Evolutionary conservation across 2,797 vertebrate genomes (phyloP).

Genomic region (Sebastes diploproa): DNA sequence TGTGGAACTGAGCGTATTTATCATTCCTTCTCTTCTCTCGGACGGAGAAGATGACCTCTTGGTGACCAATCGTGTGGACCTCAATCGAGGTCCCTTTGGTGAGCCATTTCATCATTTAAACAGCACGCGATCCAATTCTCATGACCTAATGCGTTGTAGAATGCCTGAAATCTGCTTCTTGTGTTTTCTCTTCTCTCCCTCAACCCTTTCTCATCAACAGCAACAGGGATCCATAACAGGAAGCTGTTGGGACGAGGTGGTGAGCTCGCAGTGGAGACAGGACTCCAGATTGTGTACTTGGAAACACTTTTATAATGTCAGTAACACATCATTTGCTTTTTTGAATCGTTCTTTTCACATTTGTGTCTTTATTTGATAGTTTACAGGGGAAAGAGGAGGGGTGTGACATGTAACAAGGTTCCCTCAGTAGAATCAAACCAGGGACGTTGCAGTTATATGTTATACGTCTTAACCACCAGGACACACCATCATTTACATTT

Average conservation of each 20-base stretch:
- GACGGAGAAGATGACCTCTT: constrained; percentile 78
- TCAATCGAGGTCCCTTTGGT: constrained; percentile 75
- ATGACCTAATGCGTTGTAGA: constrained; percentile 86
- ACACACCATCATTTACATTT: background rate
- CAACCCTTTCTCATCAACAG: constrained; percentile 71
- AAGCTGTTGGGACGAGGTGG: constrained; percentile 45
- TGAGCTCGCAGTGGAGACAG: constrained; percentile 4
- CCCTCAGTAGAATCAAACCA: background rate
- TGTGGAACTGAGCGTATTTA: constrained; percentile 68
- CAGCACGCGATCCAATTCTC: constrained; percentile 81
- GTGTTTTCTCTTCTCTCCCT: constrained; percentile 80
- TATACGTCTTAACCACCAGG: background rate
- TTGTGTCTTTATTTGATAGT: background rate
- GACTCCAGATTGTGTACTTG: background rate
- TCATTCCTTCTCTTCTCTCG: constrained; percentile 67
- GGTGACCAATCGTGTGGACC: constrained; percentile 73
- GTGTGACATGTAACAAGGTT: background rate
- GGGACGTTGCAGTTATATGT: background rate
- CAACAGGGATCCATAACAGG: constrained; percentile 59
- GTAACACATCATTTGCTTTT: background rate
- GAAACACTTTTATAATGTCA: background rate
- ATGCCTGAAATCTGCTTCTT: constrained; percentile 77
- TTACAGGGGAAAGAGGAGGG: background rate
- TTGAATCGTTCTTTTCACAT: background rate
- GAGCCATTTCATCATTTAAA: constrained; percentile 82